Percentiles rank a stretch among this genome's conserved stretches.
Evolutionary conservation across 2,888 invertebrate species (phyloP).

Genomic region (Nycteola revayana): DNA sequence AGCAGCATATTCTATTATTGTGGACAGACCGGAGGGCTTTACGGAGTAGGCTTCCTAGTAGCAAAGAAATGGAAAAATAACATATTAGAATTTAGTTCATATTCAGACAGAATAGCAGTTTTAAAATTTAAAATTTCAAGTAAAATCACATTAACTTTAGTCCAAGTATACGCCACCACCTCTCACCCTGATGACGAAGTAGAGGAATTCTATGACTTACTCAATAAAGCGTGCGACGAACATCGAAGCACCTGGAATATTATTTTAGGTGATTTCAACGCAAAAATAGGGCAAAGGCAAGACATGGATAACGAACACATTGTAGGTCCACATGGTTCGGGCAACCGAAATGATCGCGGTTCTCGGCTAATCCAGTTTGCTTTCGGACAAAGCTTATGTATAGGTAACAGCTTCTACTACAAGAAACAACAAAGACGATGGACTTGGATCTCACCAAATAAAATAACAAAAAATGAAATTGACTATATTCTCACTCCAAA

Average conservation of each 20-base stretch:
- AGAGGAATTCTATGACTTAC: slow-evolving; percentile 12
- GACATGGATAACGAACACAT: slow-evolving; percentile 1
- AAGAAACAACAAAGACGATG: slow-evolving; percentile 10
- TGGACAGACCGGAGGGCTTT: neutral
- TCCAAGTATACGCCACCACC: slow-evolving; percentile 8
- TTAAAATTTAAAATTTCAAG: neutral
- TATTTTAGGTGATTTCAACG: too few species aligned
- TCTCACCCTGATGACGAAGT: slow-evolving; percentile 6
- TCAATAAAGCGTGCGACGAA: too few species aligned
- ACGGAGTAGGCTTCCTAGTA: slow-evolving; percentile 4
- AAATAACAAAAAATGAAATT: slow-evolving; percentile 1
- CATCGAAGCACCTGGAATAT: too few species aligned
- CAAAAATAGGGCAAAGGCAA: slow-evolving; percentile 5
- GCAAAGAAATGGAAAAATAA: slow-evolving; percentile 1
- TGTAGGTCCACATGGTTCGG: slow-evolving; percentile 5
- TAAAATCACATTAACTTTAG: neutral
- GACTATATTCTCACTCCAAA: neutral
- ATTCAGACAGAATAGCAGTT: slow-evolving; percentile 1
- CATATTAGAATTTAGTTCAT: neutral
- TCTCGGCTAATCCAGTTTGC: neutral
- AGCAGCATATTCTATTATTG: neutral
- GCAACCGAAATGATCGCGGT: slow-evolving; percentile 1
- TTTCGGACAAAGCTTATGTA: neutral
- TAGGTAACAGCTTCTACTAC: slow-evolving; percentile 6
- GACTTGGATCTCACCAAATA: slow-evolving; percentile 7